Percentiles rank a stretch among this genome's conserved stretches.
Evolutionary conservation across 1,140 invertebrate species (phyloP).

Genomic region (Ruditapes philippinarum): DNA sequence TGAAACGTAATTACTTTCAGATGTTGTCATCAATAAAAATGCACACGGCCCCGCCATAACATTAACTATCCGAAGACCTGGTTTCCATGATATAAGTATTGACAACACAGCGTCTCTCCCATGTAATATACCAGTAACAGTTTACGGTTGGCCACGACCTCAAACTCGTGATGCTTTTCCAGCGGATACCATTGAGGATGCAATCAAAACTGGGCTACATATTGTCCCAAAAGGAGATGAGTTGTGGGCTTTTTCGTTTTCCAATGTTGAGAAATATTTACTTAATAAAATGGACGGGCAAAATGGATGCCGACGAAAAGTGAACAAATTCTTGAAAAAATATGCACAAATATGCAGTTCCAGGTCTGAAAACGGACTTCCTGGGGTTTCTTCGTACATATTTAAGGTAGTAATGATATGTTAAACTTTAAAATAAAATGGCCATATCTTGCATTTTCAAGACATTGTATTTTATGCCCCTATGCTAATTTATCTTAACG

Average conservation of each 20-base stretch:
- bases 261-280: neutral
- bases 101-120: neutral
- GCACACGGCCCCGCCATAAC: conserved; percentile 6
- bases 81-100: conserved; percentile 8
- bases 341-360: neutral
- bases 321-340: conserved; percentile 9
- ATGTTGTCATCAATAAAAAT: conserved; percentile 10
- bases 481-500: too few species aligned
- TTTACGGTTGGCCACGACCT: neutral
- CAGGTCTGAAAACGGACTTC: neutral
- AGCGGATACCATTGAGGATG: too few species aligned
- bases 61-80: neutral
- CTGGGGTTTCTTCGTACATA: conserved; percentile 6
- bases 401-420: conserved; percentile 7
- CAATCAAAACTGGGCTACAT: neutral
- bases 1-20: too few species aligned
- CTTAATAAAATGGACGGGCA: neutral
- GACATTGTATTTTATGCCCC: too few species aligned
- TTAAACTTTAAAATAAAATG: too few species aligned
- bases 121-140: neutral
- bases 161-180: neutral
- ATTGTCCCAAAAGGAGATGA: conserved; percentile 12
- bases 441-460: too few species aligned
- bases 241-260: neutral
- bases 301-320: neutral